Percentiles rank a stretch among this genome's conserved stretches.
Evolutionary conservation across 2,888 invertebrate species (phyloP).

Genomic region (Cyaniris semiargus): DNA sequence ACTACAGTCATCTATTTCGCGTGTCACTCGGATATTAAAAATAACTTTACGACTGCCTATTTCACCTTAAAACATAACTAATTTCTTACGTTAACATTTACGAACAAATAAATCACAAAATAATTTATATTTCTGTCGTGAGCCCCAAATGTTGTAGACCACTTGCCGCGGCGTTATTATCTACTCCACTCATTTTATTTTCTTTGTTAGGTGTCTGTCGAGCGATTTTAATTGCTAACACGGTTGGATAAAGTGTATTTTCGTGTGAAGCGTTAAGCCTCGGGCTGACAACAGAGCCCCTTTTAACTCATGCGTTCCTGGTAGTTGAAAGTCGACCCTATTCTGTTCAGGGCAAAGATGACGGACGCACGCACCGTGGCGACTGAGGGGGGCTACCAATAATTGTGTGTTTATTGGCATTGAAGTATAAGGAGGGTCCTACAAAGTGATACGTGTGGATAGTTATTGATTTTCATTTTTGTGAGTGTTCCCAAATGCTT

Average conservation of each 20-base stretch:
- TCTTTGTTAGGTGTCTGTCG: slow-evolving; percentile 36
- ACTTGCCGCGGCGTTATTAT: slow-evolving; percentile 52
- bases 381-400: slow-evolving; percentile 35
- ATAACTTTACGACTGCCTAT: not conserved
- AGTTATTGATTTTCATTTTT: slow-evolving; percentile 46
- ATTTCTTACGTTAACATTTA: slow-evolving; percentile 30
- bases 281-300: slow-evolving; percentile 1
- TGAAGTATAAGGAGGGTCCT: slow-evolving; percentile 45
- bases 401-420: slow-evolving; percentile 50
- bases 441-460: slow-evolving; percentile 40
- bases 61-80: slow-evolving; percentile 13
- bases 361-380: slow-evolving; percentile 27
- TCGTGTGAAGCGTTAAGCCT: slow-evolving; percentile 29
- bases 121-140: slow-evolving; percentile 50
- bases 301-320: slow-evolving; percentile 47
- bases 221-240: slow-evolving; percentile 37
- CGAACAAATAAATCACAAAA: slow-evolving; percentile 45
- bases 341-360: slow-evolving; percentile 37
- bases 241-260: slow-evolving; percentile 36
- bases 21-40: slow-evolving; percentile 2
- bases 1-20: slow-evolving; percentile 7
- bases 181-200: slow-evolving; percentile 45
- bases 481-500: not conserved
- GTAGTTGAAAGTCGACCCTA: slow-evolving; percentile 52
- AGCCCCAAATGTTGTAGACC: slow-evolving; percentile 52